phyloP scores from a whole-genome alignment of 2,888 invertebrate genomes.

The Callimorpha dominula region DNA sequence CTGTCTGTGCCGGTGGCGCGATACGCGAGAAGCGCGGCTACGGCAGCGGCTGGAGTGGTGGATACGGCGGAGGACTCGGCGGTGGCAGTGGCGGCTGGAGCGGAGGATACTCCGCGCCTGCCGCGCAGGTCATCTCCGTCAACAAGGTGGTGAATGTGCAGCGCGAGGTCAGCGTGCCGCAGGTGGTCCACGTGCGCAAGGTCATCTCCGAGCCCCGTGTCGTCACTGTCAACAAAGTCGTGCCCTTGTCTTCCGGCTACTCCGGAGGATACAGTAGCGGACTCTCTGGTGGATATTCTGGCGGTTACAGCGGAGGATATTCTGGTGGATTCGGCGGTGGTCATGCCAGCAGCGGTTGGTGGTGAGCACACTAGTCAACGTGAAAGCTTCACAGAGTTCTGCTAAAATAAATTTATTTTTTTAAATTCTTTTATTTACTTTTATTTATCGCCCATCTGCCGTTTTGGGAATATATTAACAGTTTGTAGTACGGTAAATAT shows the following conservation, averaged over 20 bases:
- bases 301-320: conserved; percentile 20
- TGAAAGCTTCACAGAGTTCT: not conserved
- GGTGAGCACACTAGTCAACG: conserved; percentile 2
- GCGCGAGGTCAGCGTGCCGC: conserved; percentile 52
- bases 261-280: conserved; percentile 14
- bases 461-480: too few species aligned
- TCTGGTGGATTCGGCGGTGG: conserved; percentile 27
- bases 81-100: not conserved
- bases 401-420: not conserved
- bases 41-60: conserved; percentile 5
- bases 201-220: conserved; percentile 59
- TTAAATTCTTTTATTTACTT: too few species aligned
- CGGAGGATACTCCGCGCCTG: conserved; percentile 31
- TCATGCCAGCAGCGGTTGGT: conserved; percentile 23
- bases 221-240: conserved; percentile 58
- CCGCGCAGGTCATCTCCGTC: conserved; percentile 10
- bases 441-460: too few species aligned
- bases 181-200: conserved; percentile 54
- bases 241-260: conserved; percentile 7
- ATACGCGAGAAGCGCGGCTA: conserved; percentile 48
- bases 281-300: conserved; percentile 16
- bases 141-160: conserved; percentile 56
- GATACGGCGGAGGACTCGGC: not conserved
- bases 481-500: too few species aligned
- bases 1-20: conserved; percentile 27